A percentile compares a stretch with the other conserved stretches of the same genome.
Conservation (phyloP, 2,888 invertebrate species). For the Eudemis profundana region DNA sequence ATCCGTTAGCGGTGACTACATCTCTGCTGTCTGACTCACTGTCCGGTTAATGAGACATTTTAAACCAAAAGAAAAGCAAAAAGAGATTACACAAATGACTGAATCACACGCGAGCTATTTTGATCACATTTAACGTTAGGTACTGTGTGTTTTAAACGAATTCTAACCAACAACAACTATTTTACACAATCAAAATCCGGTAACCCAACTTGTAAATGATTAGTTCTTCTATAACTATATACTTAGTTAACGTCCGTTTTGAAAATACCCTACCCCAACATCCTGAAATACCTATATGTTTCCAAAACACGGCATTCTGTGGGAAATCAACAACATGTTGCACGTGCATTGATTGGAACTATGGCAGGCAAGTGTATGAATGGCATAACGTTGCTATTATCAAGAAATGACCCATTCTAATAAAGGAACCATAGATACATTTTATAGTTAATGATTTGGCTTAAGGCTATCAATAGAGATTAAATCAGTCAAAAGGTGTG, state of each 20-base stretch:
- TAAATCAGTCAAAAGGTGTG: slow-evolving; percentile 10
- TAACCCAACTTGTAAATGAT: not conserved
- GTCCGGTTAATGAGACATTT: slow-evolving; percentile 41
- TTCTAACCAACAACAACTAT: not conserved
- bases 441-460: not conserved
- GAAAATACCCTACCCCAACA: slow-evolving; percentile 48
- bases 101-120: slow-evolving; percentile 23
- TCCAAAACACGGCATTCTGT: slow-evolving; percentile 56
- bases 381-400: not conserved
- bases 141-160: not conserved
- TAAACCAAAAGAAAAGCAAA: slow-evolving; percentile 24
- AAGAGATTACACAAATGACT: slow-evolving; percentile 23
- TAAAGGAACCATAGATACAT: not conserved
- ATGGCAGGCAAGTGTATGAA: not conserved
- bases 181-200: not conserved
- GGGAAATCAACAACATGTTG: slow-evolving; percentile 57
- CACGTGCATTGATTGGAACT: slow-evolving; percentile 53
- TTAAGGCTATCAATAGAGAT: not conserved
- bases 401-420: not conserved
- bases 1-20: slow-evolving; percentile 34
- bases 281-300: slow-evolving; percentile 51
- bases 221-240: not conserved
- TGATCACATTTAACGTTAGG: not conserved
- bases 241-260: slow-evolving; percentile 26
- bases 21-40: slow-evolving; percentile 40